Conservation (phyloP, 2,113 vertebrate species). For the Pseudolaguvia tuberculata region DNA sequence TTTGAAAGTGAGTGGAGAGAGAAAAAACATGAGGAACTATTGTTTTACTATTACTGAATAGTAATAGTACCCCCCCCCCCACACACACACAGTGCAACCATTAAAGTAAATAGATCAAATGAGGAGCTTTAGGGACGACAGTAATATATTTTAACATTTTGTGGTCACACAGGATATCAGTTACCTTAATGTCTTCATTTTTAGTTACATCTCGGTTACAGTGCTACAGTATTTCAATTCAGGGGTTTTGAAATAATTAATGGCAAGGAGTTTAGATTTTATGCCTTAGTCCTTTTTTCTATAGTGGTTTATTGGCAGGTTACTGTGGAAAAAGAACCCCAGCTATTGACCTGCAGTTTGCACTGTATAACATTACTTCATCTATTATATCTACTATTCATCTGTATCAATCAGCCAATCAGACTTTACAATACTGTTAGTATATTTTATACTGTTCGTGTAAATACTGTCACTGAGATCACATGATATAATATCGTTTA, state of each 20-base stretch:
- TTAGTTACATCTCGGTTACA: constrained; percentile 7
- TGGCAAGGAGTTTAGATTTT: neutral
- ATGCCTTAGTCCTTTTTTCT: neutral
- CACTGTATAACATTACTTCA: constrained; percentile 9
- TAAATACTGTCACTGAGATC: neutral
- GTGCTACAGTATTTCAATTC: neutral
- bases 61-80: too few species aligned
- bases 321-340: constrained; percentile 9
- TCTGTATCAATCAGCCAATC: neutral
- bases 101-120: neutral
- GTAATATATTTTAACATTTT: neutral
- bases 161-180: neutral
- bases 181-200: neutral
- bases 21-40: too few species aligned
- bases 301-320: constrained; percentile 10
- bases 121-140: neutral
- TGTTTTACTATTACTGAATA: too few species aligned
- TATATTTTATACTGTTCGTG: neutral
- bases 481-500: constrained; percentile 2
- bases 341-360: constrained; percentile 1
- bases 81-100: too few species aligned
- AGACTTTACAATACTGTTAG: neutral
- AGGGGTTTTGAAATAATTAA: neutral
- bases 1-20: too few species aligned
- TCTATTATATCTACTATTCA: neutral